Evolutionary conservation across 2,113 vertebrate species (phyloP).

Genomic region (Nyctibius bracteatus): DNA sequence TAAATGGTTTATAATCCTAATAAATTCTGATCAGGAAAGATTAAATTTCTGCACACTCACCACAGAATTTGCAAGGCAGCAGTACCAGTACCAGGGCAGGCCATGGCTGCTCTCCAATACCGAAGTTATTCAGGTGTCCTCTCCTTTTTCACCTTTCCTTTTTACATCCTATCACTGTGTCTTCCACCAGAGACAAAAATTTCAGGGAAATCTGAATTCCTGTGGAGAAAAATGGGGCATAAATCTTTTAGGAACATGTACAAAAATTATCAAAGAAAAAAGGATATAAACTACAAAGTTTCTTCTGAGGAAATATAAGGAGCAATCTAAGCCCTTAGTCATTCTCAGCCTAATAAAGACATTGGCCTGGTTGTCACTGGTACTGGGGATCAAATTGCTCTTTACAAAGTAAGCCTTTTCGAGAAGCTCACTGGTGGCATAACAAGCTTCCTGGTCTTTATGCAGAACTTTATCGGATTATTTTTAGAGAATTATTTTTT

Average conservation of each 20-base stretch:
- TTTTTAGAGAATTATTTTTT: neutral
- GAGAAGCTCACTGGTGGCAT: neutral
- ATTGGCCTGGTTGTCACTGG: neutral
- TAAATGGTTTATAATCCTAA: conserved; percentile 15
- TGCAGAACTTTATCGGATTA: neutral
- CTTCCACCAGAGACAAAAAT: neutral
- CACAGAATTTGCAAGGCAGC: neutral
- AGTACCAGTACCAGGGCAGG: neutral
- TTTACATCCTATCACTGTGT: neutral
- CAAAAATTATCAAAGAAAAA: neutral
- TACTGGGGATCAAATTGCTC: neutral
- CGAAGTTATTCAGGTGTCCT: neutral
- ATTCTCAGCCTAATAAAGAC: neutral
- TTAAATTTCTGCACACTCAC: conserved; percentile 1
- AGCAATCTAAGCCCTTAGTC: neutral
- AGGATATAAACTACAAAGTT: neutral
- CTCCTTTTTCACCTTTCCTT: neutral
- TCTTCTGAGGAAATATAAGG: neutral
- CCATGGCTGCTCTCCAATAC: neutral
- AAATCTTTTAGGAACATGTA: neutral
- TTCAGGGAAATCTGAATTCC: neutral
- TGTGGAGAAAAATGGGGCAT: neutral
- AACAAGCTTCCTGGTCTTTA: neutral
- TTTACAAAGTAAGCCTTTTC: neutral
- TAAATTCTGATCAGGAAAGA: neutral